Evolutionary conservation across 1,140 invertebrate genomes (phyloP).

Genomic region (Radopholus similis): DNA sequence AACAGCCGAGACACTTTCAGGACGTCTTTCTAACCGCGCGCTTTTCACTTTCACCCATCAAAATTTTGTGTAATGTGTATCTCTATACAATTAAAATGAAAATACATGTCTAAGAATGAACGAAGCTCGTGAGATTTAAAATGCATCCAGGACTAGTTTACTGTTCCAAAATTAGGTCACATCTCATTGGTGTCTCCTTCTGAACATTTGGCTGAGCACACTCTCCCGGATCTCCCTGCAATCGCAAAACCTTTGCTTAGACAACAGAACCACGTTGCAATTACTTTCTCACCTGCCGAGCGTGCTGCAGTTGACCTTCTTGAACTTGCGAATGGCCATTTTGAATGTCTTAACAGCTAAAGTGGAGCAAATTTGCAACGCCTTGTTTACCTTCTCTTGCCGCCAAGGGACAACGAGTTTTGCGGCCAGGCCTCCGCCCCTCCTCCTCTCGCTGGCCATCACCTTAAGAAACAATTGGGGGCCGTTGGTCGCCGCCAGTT

Average conservation of each 20-base stretch:
- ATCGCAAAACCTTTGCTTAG: too few species aligned
- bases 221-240: constrained; percentile 59
- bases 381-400: constrained; percentile 42
- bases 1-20: not conserved
- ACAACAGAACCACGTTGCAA: too few species aligned
- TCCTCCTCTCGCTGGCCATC: constrained; percentile 44
- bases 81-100: too few species aligned
- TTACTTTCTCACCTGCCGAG: too few species aligned
- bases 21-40: not conserved
- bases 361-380: too few species aligned
- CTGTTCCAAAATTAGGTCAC: not conserved
- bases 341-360: constrained; percentile 57
- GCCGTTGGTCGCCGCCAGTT: constrained; percentile 21
- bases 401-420: constrained; percentile 52
- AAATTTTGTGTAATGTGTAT: not conserved
- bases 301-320: constrained; percentile 52
- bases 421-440: constrained; percentile 28
- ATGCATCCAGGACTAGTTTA: not conserved
- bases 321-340: constrained; percentile 54
- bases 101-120: too few species aligned
- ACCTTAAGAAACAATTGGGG: constrained; percentile 36
- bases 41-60: not conserved
- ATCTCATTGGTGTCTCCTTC: not conserved
- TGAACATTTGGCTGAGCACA: constrained; percentile 38
- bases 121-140: not conserved